These are phyloP conservation scores for Pycnomerus fuliginosus DNA, from an alignment of 2,888 invertebrate species.

Conservation along the genomic window DNA sequence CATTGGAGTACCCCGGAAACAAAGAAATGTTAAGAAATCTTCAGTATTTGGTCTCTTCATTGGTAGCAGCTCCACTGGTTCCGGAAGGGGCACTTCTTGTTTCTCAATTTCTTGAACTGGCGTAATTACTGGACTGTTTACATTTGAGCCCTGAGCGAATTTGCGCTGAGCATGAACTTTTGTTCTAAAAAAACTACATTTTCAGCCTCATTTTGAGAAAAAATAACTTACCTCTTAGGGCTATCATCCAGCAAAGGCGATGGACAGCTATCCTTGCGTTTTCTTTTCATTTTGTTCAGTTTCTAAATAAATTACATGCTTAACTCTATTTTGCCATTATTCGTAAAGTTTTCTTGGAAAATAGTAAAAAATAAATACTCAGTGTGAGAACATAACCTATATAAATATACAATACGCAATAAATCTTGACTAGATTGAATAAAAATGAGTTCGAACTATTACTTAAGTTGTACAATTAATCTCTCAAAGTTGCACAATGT, in stretches of 20 bases:
- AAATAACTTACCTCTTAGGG: slow-evolving; percentile 51
- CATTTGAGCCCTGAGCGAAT: slow-evolving; percentile 78
- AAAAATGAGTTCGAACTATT: no score
- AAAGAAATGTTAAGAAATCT: slow-evolving; percentile 82
- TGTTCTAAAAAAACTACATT: slow-evolving; percentile 56
- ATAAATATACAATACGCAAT: no score
- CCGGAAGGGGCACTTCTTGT: slow-evolving; percentile 53
- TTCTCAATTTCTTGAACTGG: slow-evolving; percentile 64
- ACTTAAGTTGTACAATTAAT: no score
- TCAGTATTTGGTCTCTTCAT: slow-evolving; percentile 77
- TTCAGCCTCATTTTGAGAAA: slow-evolving; percentile 1
- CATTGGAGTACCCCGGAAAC: slow-evolving; percentile 74
- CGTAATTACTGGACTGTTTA: slow-evolving; percentile 59
- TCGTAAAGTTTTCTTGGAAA: no score
- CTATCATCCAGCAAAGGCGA: slow-evolving; percentile 48
- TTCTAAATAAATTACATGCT: no score
- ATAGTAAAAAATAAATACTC: no score
- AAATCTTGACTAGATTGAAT: no score
- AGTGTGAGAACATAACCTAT: no score
- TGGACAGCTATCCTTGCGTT: slow-evolving; percentile 47
- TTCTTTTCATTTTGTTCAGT: slow-evolving; percentile 51
- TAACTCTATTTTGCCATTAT: no score
- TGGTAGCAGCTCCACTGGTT: slow-evolving; percentile 62
- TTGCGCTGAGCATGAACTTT: slow-evolving; percentile 86
- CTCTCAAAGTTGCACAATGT: no score